Evolutionary conservation across 2,113 vertebrate species (phyloP).

Genomic region (Egretta garzetta): DNA sequence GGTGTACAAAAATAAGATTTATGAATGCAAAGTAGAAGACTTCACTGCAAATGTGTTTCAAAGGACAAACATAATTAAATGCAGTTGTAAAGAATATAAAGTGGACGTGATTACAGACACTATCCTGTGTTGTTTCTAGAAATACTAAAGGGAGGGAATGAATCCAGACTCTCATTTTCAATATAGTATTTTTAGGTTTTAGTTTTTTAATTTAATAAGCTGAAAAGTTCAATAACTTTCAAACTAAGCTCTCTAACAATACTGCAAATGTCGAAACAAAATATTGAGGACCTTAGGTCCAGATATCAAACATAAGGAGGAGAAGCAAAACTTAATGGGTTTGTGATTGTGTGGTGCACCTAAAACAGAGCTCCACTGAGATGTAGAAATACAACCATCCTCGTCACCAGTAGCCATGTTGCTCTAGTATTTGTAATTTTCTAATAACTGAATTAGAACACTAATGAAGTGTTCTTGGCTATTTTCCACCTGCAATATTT

Average conservation of each 20-base stretch:
- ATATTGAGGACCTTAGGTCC: neutral
- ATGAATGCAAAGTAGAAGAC: conserved; percentile 56
- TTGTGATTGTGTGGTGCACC: neutral
- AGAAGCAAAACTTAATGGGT: neutral
- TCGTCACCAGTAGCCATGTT: neutral
- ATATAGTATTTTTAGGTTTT: neutral
- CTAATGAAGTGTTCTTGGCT: conserved; percentile 65
- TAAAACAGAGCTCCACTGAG: neutral
- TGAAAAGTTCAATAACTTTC: conserved; percentile 7
- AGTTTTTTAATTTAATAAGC: neutral
- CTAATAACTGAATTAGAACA: conserved; percentile 72
- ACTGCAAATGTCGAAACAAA: neutral
- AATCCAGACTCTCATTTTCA: conserved; percentile 7
- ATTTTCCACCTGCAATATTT: conserved; percentile 63
- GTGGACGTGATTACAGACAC: conserved; percentile 51
- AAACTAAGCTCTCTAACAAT: neutral
- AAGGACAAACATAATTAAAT: conserved; percentile 73
- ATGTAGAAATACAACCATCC: neutral
- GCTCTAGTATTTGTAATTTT: conserved; percentile 39
- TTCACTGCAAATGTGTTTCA: conserved; percentile 70
- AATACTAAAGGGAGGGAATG: conserved; percentile 13
- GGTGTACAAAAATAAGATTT: conserved; percentile 53
- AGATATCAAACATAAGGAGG: neutral
- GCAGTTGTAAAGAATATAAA: conserved; percentile 68
- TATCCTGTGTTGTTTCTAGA: conserved; percentile 18